Evolutionary conservation across 2,888 invertebrate species (phyloP).

Genomic region (Pilophorus perplexus): DNA sequence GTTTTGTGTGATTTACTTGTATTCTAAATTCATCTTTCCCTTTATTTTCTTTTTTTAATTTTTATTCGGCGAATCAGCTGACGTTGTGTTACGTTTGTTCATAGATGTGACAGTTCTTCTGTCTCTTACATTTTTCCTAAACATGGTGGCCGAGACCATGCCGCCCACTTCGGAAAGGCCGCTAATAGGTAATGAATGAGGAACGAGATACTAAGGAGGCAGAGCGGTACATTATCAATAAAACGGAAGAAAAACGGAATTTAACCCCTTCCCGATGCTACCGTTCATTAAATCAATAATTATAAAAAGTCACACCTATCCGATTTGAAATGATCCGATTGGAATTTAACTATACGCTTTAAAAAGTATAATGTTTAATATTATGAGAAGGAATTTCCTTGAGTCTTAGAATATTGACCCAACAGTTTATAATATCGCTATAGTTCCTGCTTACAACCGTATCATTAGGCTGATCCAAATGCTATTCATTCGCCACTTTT

Average conservation of each 20-base stretch:
- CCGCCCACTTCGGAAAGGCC: slow-evolving; percentile 64
- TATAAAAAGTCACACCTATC: no score
- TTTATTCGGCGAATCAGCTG: slow-evolving; percentile 14
- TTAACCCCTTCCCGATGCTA: no score
- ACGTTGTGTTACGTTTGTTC: slow-evolving; percentile 46
- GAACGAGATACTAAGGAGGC: slow-evolving; percentile 44
- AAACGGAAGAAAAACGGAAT: slow-evolving; percentile 14
- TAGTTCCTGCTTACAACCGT: slow-evolving; percentile 29
- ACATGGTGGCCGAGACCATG: slow-evolving; percentile 62
- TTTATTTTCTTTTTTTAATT: not conserved
- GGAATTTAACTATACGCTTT: no score
- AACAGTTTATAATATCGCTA: no score
- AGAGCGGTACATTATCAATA: slow-evolving; percentile 46
- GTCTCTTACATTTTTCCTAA: slow-evolving; percentile 62
- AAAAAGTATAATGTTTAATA: no score
- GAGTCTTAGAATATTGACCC: no score
- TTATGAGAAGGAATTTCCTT: no score
- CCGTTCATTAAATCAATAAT: no score
- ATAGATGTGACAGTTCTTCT: slow-evolving; percentile 60
- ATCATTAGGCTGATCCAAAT: slow-evolving; percentile 19
- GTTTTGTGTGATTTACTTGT: no score
- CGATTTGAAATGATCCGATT: no score
- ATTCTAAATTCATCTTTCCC: no score
- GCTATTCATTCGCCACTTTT: slow-evolving; percentile 6
- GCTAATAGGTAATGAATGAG: slow-evolving; percentile 57